These are phyloP conservation scores for Leptoteleia sp. DNA, from an alignment of 1,140 invertebrate genomes.

Conservation along the genomic window DNA sequence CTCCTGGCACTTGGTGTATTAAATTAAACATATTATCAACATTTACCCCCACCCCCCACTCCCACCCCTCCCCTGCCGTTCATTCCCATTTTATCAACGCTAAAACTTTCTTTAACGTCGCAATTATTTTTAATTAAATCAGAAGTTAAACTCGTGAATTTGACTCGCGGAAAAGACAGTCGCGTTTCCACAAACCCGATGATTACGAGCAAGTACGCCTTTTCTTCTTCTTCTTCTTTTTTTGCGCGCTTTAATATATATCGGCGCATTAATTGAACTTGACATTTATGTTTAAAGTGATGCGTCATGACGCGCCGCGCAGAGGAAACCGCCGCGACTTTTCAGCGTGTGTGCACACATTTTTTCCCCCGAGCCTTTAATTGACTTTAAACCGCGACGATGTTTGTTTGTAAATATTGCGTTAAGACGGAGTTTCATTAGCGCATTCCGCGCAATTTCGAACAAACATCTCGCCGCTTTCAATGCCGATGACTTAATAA, in stretches of 20 bases:
- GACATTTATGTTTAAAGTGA: constrained; percentile 49
- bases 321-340: constrained; percentile 38
- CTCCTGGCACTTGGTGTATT: neutral
- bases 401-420: constrained; percentile 44
- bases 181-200: constrained; percentile 30
- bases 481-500: constrained; percentile 21
- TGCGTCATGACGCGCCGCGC: constrained; percentile 41
- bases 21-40: constrained; percentile 14
- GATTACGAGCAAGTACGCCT: constrained; percentile 2
- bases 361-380: constrained; percentile 27
- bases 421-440: constrained; percentile 47
- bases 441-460: constrained; percentile 36
- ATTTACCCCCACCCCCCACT: no score
- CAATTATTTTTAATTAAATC: no score
- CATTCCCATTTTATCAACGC: no score
- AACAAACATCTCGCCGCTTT: constrained; percentile 16
- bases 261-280: constrained; percentile 41
- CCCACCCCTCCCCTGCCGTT: no score
- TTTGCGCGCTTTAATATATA: constrained; percentile 32
- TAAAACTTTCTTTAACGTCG: no score
- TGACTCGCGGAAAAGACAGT: no score
- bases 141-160: no score
- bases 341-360: constrained; percentile 21
- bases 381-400: constrained; percentile 23
- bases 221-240: no score